Conservation (phyloP, 2,888 invertebrate species). For the Conus canariensis region DNA sequence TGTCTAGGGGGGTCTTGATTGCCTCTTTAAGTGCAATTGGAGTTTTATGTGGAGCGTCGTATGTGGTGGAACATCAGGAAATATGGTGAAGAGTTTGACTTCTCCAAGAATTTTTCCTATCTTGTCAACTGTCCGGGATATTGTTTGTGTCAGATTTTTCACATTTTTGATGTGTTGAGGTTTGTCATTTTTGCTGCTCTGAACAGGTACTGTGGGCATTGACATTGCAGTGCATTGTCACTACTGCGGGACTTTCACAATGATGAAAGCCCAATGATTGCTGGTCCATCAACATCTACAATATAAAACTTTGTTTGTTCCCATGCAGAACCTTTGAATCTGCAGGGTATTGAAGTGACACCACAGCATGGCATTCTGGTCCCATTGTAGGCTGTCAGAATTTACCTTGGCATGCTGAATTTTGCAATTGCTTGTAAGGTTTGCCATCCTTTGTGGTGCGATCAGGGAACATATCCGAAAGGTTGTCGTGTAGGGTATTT, state of each 20-base stretch:
- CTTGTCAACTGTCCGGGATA: slow-evolving; percentile 43
- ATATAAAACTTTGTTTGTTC: slow-evolving; percentile 41
- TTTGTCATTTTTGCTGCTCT: slow-evolving; percentile 11
- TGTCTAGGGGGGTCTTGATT: slow-evolving; percentile 48
- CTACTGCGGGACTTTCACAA: slow-evolving; percentile 33
- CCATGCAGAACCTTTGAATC: neutral
- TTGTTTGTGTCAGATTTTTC: too few relatives aligned
- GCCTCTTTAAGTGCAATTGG: slow-evolving; percentile 12
- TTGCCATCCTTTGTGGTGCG: neutral
- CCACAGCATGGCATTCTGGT: slow-evolving; percentile 40
- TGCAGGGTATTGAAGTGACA: neutral
- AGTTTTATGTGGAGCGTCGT: slow-evolving; percentile 40
- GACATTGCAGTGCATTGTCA: slow-evolving; percentile 38
- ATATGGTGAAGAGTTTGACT: neutral
- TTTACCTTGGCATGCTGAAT: neutral
- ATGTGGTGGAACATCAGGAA: slow-evolving; percentile 27
- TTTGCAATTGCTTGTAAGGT: neutral
- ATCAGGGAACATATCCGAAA: slow-evolving; percentile 42
- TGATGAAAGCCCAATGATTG: slow-evolving; percentile 44
- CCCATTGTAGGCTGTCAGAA: slow-evolving; percentile 47
- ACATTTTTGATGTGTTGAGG: too few relatives aligned
- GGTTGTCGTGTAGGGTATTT: slow-evolving; percentile 45
- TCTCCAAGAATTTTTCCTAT: slow-evolving; percentile 35
- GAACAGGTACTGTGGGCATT: neutral
- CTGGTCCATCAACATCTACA: too few relatives aligned